Evolutionary conservation across 2,888 invertebrate genomes (phyloP).

Genomic region (Drosophila eohydei): DNA sequence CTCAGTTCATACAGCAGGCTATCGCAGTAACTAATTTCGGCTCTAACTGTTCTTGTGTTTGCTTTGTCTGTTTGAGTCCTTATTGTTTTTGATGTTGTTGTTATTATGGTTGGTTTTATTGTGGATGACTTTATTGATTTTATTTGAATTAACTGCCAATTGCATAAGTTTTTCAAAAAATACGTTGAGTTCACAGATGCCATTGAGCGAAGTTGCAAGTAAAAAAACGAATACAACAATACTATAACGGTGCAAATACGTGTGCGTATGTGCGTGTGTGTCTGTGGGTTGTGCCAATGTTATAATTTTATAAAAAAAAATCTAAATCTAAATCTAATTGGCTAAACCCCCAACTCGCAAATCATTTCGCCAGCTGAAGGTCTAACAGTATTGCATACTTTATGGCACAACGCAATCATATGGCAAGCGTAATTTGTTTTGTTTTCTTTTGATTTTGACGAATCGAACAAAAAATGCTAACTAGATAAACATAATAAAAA

Average conservation of each 20-base stretch:
- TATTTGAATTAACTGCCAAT: slow-evolving; percentile 57
- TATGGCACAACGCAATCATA: slow-evolving; percentile 2
- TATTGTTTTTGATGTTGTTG: slow-evolving; percentile 36
- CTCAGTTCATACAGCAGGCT: slow-evolving; percentile 37
- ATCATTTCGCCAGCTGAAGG: background rate
- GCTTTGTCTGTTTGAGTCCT: slow-evolving; percentile 41
- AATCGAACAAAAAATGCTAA: background rate
- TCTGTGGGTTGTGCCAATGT: slow-evolving; percentile 2
- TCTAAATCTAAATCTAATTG: background rate
- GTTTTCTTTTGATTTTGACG: background rate
- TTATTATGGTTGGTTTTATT: slow-evolving; percentile 26
- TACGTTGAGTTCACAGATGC: slow-evolving; percentile 38
- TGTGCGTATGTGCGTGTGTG: slow-evolving; percentile 13
- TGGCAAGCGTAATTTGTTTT: background rate
- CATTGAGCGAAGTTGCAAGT: slow-evolving; percentile 29
- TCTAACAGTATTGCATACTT: slow-evolving; percentile 12
- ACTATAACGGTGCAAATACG: slow-evolving; percentile 10
- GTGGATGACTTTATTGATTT: slow-evolving; percentile 26
- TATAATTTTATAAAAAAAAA: background rate
- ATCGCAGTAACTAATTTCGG: slow-evolving; percentile 27
- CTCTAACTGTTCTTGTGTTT: slow-evolving; percentile 42
- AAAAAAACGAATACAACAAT: slow-evolving; percentile 22
- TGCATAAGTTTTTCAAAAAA: slow-evolving; percentile 57
- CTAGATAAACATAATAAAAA: background rate
- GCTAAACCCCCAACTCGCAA: background rate